phyloP scores from a whole-genome alignment of 2,113 vertebrate genomes.

The Clinocottus analis region DNA sequence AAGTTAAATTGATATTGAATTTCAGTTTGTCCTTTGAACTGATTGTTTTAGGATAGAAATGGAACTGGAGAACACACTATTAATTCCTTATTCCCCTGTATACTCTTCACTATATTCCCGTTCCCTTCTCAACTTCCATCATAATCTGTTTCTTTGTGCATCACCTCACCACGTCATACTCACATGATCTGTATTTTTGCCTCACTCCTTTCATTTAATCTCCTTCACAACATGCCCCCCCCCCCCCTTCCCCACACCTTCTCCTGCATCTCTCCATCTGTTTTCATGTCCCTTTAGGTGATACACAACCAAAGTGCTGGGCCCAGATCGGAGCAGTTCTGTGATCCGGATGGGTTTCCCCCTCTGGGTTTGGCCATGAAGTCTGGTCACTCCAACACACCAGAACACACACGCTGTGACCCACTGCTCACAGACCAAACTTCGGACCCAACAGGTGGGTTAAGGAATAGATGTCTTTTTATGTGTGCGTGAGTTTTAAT shows the following conservation, averaged over 20 bases:
- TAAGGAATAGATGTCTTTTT: constrained; percentile 20
- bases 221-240: too few relatives aligned
- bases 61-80: constrained; percentile 31
- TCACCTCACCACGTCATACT: constrained; percentile 14
- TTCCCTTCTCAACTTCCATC: not conserved
- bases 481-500: constrained; percentile 28
- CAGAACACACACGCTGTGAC: constrained; percentile 43
- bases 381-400: constrained; percentile 20
- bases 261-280: constrained; percentile 44
- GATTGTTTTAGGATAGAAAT: constrained; percentile 39
- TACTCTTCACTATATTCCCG: constrained; percentile 15
- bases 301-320: constrained; percentile 48
- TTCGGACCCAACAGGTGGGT: constrained; percentile 63
- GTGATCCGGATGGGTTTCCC: constrained; percentile 59
- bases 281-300: constrained; percentile 60
- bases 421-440: constrained; percentile 24
- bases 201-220: constrained; percentile 20
- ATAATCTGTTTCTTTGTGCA: constrained; percentile 27
- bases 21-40: constrained; percentile 51
- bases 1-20: constrained; percentile 59
- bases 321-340: constrained; percentile 49
- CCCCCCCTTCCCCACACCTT: not conserved
- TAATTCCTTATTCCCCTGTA: constrained; percentile 22
- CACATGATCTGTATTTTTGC: constrained; percentile 15
- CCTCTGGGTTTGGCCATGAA: constrained; percentile 59